Evolutionary conservation across 2,888 invertebrate genomes (phyloP).

Genomic region (Myathropa florea): DNA sequence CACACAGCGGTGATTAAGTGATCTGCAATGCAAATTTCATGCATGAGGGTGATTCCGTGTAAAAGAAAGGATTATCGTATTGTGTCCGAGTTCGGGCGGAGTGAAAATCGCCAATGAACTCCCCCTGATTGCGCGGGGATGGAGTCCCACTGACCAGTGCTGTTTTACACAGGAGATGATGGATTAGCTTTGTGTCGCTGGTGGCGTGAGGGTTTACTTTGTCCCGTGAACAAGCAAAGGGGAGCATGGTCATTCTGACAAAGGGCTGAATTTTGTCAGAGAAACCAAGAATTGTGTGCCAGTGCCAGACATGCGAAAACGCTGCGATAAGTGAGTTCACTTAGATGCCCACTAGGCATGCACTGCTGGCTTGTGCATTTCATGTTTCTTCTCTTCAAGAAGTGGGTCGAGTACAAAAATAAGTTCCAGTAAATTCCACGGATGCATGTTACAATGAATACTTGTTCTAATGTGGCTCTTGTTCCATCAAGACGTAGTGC

Average conservation of each 20-base stretch:
- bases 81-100: not conserved
- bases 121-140: too few relatives aligned
- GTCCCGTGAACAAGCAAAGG: not conserved
- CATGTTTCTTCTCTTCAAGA: too few relatives aligned
- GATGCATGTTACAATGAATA: too few relatives aligned
- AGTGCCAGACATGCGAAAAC: not conserved
- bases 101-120: not conserved
- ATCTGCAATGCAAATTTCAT: slow-evolving; percentile 3
- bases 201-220: not conserved
- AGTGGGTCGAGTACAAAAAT: too few relatives aligned
- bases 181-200: not conserved
- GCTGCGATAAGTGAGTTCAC: not conserved
- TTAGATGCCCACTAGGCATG: not conserved
- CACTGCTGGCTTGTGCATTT: not conserved
- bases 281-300: not conserved
- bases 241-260: not conserved
- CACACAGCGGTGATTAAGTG: not conserved
- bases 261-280: not conserved
- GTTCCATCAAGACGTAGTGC: too few relatives aligned
- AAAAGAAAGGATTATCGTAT: not conserved
- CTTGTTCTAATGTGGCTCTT: too few relatives aligned
- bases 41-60: not conserved
- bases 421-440: too few relatives aligned
- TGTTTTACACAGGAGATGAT: not conserved
- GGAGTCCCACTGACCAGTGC: not conserved